A percentile compares a stretch with the other conserved stretches of the same genome.
Conservation (phyloP, 37 sponge, comb jelly and placozoan species). For the Eunapius fragilis region DNA sequence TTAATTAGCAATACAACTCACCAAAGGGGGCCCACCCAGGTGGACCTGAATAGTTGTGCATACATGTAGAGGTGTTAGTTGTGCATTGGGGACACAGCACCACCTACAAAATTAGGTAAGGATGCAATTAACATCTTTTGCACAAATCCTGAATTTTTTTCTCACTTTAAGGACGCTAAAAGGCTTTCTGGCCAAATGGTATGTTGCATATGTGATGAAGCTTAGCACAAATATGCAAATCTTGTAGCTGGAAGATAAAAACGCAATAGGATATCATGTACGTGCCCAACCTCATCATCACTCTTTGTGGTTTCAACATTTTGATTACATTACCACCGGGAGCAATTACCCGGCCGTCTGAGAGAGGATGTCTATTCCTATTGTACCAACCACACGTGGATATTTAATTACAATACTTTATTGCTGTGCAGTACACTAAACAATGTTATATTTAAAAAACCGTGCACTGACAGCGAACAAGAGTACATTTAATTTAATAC, state of each 20-base stretch:
- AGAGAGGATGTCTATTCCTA: too few species aligned
- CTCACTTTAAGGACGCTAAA: constrained; percentile 60
- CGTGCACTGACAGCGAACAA: too few species aligned
- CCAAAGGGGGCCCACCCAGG: constrained; percentile 71
- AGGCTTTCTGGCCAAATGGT: constrained; percentile 73
- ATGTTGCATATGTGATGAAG: constrained; percentile 55
- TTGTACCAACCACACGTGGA: too few species aligned
- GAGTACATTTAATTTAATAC: too few species aligned
- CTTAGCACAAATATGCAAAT: constrained; percentile 44
- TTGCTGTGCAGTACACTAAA: too few species aligned
- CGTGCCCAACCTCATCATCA: too few species aligned
- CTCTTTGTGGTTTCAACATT: too few species aligned
- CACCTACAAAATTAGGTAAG: neutral
- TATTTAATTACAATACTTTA: too few species aligned
- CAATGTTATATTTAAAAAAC: too few species aligned
- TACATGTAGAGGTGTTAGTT: neutral
- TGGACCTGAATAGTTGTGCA: neutral
- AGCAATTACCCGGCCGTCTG: too few species aligned
- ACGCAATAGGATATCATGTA: too few species aligned
- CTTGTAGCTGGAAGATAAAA: constrained; percentile 42
- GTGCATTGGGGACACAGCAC: neutral
- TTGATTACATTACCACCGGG: too few species aligned
- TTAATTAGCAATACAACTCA: neutral
- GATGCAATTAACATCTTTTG: neutral
- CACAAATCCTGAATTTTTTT: neutral